These are phyloP conservation scores for Leptodactylus fuscus DNA, from an alignment of 2,113 vertebrate species.

Conservation along the genomic window DNA sequence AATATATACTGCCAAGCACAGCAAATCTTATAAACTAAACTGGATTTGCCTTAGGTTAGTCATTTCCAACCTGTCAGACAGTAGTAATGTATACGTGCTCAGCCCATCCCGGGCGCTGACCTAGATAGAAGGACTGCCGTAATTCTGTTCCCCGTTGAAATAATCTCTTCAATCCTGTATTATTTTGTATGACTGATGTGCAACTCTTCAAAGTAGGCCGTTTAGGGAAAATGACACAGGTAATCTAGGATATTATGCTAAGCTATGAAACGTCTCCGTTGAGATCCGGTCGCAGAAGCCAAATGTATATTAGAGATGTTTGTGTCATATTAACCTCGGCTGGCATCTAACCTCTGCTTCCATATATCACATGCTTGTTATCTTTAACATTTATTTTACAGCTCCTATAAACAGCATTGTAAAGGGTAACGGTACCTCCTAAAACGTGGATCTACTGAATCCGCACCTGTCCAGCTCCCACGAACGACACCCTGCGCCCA, in stretches of 20 bases:
- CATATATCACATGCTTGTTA: neutral
- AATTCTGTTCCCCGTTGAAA: conserved; percentile 18
- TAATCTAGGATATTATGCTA: conserved; percentile 32
- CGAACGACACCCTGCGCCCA: neutral
- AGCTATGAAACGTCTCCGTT: neutral
- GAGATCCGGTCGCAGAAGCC: neutral
- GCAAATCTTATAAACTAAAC: conserved; percentile 1
- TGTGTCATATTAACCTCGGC: neutral
- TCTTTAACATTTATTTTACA: neutral
- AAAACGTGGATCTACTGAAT: neutral
- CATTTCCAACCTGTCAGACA: conserved; percentile 21
- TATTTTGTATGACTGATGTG: conserved; percentile 6
- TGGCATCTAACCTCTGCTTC: neutral
- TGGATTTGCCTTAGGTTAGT: conserved; percentile 2
- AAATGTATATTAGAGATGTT: neutral
- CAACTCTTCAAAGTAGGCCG: conserved; percentile 16
- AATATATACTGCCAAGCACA: neutral
- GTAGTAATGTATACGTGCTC: neutral
- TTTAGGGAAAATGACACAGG: neutral
- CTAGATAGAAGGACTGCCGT: neutral
- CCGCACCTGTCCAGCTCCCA: neutral
- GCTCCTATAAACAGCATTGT: neutral
- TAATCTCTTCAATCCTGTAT: conserved; percentile 5
- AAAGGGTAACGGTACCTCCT: neutral
- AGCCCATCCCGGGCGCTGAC: conserved; percentile 21